These are phyloP conservation scores for Styela clava DNA, from an alignment of 23 tunicate species.

Conservation along the genomic window DNA sequence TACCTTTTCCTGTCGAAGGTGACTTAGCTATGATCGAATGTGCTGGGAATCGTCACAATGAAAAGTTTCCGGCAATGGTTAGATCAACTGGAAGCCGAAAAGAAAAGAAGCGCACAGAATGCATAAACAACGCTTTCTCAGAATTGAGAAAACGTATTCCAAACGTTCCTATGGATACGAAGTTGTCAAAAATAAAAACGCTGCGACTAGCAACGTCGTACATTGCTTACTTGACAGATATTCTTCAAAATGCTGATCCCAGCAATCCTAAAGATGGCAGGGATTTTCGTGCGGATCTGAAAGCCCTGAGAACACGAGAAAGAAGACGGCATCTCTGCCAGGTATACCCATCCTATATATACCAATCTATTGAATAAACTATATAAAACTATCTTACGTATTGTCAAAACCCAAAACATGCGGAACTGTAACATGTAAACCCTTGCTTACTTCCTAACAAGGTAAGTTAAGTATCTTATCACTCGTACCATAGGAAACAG, in stretches of 20 bases:
- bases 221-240: conserved; percentile 63
- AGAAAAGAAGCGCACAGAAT: conserved; percentile 88
- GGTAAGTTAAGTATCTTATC: too few relatives aligned
- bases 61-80: not conserved
- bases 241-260: conserved; percentile 40
- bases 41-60: not conserved
- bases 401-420: too few relatives aligned
- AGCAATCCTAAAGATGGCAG: conserved; percentile 30
- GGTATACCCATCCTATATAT: not conserved
- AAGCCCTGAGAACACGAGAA: conserved; percentile 28
- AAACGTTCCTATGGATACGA: conserved; percentile 87
- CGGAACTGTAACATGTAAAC: too few relatives aligned
- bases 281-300: conserved; percentile 58
- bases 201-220: conserved; percentile 80
- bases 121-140: conserved; percentile 82
- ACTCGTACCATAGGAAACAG: too few relatives aligned
- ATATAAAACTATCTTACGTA: too few relatives aligned
- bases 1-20: not conserved
- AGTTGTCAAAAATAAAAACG: conserved; percentile 92
- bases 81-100: conserved; percentile 46
- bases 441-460: too few relatives aligned
- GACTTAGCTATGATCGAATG: not conserved
- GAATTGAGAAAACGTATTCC: conserved; percentile 87
- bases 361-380: not conserved
- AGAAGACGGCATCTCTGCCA: conserved; percentile 10